Base-by-base conservation (phyloP, 2,113 vertebrate genomes). In the Phaetusa simplex region DNA sequence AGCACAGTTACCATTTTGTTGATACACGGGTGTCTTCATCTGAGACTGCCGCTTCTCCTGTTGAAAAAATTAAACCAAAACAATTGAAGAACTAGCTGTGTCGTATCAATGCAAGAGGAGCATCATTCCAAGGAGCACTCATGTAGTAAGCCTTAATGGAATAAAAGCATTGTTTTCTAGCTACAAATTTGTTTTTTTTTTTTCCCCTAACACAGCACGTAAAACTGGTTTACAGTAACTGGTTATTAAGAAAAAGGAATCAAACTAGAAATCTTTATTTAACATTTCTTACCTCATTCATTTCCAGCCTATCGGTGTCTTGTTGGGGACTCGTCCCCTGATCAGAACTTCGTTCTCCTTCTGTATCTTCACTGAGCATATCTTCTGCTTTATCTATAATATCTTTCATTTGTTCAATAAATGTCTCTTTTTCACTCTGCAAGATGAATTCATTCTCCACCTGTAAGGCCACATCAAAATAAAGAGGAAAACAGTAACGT, bases 301-400 rank as follows among this genome's bases (percentile, higher is more conserved):
- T 69, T 32, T 97, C 95, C 49, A 97, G 96, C 53, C 98, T 97
- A 49, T 97, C 96, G 4, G 96, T 67, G 66, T 98, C 98, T 94
- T 98, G 98, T 0, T 98, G 99, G 11, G 99, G 98, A 97, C 99
- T 99, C 11, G 96, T 97, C 55, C 98, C 99, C 22, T 99, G 97
- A 65, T 98, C 98, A 8, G 99, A 98, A 79, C 97, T 98, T 70
- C 98, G 98, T 91, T 99, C 99, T 43, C 98, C 98, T 72, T 99
- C 99, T 3, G 98, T 98, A 95, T 99, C 99, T 96, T 99, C 99
- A 77, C 98, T 98, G 56, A 99, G 98, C 99, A 99, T 99, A 97
- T 99, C 99, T 97, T 99, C 99, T 11, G 99, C 99, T 97, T 99
- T 99, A 97, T 99, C 99, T 91, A 99, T 99, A 40, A 99, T 99